Base-by-base conservation (phyloP, 2,888 invertebrate genomes). In the Tachina fera region DNA sequence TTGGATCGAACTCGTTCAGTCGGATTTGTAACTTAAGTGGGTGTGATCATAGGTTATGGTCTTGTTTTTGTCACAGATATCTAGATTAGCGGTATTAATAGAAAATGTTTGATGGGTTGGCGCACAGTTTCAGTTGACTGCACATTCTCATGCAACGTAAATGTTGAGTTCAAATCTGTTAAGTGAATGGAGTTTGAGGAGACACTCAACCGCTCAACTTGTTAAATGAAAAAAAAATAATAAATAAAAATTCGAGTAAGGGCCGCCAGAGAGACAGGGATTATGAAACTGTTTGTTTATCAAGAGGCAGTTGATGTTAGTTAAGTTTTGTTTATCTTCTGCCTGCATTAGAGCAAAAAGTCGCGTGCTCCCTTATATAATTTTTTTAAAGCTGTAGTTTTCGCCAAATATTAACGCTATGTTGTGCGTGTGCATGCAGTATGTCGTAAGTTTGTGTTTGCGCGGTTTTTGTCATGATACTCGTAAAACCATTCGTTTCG, bases 101-200 rank as follows among this genome's bases (percentile, higher is more conserved):
- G 5, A 6, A 9, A 60, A 60, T 61, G 61, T 16, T 16, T 61
- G 41, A 16, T 61, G 61, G 61, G 61, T 61, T 43, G 6, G 1
- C 1, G 14, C 9, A 4, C 4, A 31, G 14, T 31, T 58, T 14
- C 39, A 8, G 4, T n/a, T 60, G 39, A 31, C 31, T 31, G 31
- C 31, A 31, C 60, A 39, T 14, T 39, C 16, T 39, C 1, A 16
- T 61, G 3, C 9, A 61, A 4, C 47, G 16, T 49, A 16, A n/a
- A 43, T 43, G 41, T 65, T 67, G 49, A 84, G 74, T 82, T 79
- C 75, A 75, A 75, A 68, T 76, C 75, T 71, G 22, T 77, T 83
- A 79, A 83, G 74, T 67, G 70, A 74, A 77, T 74, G 63, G 19
- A 41, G 61, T 53, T 77, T 31, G 51, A 16, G 43, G n/a, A 56